A percentile compares a stretch with the other conserved stretches of the same genome.
These are phyloP conservation scores for Procavia capensis DNA, from an alignment of 2,113 vertebrate species.

Conservation along the genomic window DNA sequence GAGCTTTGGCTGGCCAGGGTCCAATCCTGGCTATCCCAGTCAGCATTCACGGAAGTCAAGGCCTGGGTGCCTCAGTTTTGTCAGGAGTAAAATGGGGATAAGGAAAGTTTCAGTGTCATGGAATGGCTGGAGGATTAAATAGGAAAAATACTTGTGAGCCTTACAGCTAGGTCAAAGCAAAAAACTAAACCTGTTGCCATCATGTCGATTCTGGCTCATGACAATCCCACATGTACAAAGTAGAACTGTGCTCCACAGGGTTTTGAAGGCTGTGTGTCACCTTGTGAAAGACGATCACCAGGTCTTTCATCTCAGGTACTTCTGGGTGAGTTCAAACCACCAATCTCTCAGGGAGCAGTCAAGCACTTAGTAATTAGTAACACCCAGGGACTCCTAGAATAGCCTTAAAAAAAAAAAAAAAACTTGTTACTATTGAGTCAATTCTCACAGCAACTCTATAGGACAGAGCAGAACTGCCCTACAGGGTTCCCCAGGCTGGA, in stretches of 20 bases:
- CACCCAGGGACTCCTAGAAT: too few relatives aligned
- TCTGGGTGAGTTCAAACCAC: background rate
- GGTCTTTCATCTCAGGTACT: background rate
- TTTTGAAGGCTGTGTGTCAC: background rate
- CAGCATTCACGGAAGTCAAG: rapidly evolving
- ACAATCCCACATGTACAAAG: background rate
- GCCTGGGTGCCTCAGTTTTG: background rate
- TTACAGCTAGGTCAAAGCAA: background rate
- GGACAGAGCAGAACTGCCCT: background rate
- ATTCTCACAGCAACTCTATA: background rate
- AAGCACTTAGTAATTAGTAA: background rate
- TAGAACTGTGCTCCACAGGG: background rate
- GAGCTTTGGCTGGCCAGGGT: background rate
- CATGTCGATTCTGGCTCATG: background rate
- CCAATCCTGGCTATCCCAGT: background rate
- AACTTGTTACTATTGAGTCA: background rate
- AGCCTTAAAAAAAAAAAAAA: background rate
- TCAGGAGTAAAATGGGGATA: background rate
- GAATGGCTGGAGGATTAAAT: background rate
- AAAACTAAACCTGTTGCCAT: background rate
- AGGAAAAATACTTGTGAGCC: background rate
- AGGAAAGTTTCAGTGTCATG: background rate
- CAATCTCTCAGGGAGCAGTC: background rate
- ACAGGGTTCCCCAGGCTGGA: background rate
- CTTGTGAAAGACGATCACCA: background rate